Conservation (phyloP, 2,888 invertebrate species). For the Brenthis hecate region DNA sequence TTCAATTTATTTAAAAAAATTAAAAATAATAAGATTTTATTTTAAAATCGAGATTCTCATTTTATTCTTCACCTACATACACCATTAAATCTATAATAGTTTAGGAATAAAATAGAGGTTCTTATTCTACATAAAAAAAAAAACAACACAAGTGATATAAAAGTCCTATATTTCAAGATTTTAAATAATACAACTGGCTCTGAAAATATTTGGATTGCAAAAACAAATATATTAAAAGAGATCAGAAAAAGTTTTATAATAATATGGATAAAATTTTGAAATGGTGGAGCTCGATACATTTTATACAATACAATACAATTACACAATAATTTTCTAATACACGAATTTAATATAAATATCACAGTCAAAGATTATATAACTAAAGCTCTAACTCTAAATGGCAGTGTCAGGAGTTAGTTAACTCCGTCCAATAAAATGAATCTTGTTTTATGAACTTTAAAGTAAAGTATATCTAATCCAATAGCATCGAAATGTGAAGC, state of each 20-base stretch:
- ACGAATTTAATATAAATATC: conserved; percentile 81
- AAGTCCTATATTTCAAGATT: conserved; percentile 68
- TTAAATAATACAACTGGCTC: conserved; percentile 64
- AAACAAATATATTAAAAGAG: conserved; percentile 42
- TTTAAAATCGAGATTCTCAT: no score
- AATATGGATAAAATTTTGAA: conserved; percentile 49
- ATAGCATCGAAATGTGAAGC: conserved; percentile 44
- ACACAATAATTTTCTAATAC: conserved; percentile 70
- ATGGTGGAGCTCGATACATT: conserved; percentile 41
- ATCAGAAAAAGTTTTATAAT: conserved; percentile 39
- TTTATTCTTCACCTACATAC: no score
- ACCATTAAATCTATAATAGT: no score
- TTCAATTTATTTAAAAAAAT: no score
- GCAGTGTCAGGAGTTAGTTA: conserved; percentile 66
- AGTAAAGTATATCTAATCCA: conserved; percentile 14
- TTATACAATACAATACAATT: conserved; percentile 47
- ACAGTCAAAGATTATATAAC: conserved; percentile 80
- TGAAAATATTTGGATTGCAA: conserved; percentile 67
- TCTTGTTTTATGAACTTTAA: conserved; percentile 23
- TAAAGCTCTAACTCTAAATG: conserved; percentile 73
- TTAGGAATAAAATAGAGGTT: no score
- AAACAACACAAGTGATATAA: conserved; percentile 51
- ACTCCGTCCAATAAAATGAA: conserved; percentile 32
- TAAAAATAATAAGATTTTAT: no score
- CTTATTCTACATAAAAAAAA: conserved; percentile 47